Conservation (phyloP, 1,140 invertebrate genomes). For the Solenopsis invicta region DNA sequence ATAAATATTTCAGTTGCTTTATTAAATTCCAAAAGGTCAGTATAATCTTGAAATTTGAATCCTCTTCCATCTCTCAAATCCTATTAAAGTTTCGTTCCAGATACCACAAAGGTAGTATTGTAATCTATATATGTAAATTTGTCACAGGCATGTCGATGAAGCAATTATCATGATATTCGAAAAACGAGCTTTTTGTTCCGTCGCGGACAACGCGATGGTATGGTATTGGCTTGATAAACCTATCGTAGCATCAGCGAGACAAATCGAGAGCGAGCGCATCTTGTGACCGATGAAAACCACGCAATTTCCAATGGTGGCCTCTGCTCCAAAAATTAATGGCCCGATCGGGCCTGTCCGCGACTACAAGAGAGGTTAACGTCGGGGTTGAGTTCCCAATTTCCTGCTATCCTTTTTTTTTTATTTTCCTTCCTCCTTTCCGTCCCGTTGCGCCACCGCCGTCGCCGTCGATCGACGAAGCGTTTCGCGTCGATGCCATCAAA, state of each 20-base stretch:
- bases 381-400: constrained; percentile 62
- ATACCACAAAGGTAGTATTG: background rate
- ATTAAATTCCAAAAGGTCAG: background rate
- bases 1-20: background rate
- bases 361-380: constrained; percentile 61
- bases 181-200: constrained; percentile 38
- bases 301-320: constrained; percentile 54
- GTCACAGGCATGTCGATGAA: constrained; percentile 31
- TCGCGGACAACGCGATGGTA: constrained; percentile 24
- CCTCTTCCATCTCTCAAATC: background rate
- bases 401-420: constrained; percentile 52
- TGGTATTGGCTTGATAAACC: constrained; percentile 50
- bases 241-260: constrained; percentile 28
- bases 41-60: background rate
- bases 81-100: background rate
- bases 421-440: constrained; percentile 45
- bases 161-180: constrained; percentile 51
- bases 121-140: constrained; percentile 35
- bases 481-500: constrained; percentile 62
- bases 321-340: constrained; percentile 60
- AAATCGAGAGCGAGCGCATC: constrained; percentile 46
- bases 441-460: constrained; percentile 52
- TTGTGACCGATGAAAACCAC: constrained; percentile 58
- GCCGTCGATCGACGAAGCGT: constrained; percentile 60
- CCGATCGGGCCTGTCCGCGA: constrained; percentile 53